Conservation (phyloP, 1,140 invertebrate genomes). For the Babylonia areolata region DNA sequence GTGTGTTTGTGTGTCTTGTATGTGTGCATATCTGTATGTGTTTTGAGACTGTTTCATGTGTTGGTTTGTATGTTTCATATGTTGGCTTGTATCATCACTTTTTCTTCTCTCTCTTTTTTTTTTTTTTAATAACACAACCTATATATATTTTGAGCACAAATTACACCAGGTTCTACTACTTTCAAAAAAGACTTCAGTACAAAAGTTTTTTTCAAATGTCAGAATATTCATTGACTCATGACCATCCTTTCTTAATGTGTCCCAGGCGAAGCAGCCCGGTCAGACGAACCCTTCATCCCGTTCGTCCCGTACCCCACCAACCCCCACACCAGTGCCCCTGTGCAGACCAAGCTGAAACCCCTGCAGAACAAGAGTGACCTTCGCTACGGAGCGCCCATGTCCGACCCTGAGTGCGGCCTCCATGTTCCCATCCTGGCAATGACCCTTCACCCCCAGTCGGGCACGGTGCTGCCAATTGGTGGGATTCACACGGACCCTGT, state of each 20-base stretch:
- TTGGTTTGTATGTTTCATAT: too few relatives aligned
- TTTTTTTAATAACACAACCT: too few relatives aligned
- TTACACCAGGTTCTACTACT: too few relatives aligned
- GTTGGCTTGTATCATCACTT: too few relatives aligned
- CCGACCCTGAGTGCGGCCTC: slow-evolving; percentile 68
- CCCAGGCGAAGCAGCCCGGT: slow-evolving; percentile 63
- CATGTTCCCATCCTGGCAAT: slow-evolving; percentile 71
- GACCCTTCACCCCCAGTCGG: slow-evolving; percentile 70
- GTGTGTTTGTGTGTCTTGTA: background rate
- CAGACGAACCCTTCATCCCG: slow-evolving; percentile 68
- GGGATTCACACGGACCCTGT: slow-evolving; percentile 71
- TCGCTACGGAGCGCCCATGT: slow-evolving; percentile 65
- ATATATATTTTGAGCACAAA: too few relatives aligned
- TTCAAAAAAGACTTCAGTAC: too few relatives aligned
- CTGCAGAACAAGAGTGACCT: slow-evolving; percentile 65
- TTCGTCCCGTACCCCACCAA: slow-evolving; percentile 68
- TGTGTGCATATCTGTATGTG: background rate
- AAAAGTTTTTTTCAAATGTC: too few relatives aligned
- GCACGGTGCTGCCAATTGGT: slow-evolving; percentile 69
- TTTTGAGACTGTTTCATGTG: too few relatives aligned
- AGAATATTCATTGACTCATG: background rate
- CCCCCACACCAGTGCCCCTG: slow-evolving; percentile 53
- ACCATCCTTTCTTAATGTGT: slow-evolving; percentile 18
- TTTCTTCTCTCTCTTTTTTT: too few relatives aligned
- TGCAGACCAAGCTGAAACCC: slow-evolving; percentile 64